Conservation (phyloP, 2,113 vertebrate genomes). For the Tragelaphus imberbis region DNA sequence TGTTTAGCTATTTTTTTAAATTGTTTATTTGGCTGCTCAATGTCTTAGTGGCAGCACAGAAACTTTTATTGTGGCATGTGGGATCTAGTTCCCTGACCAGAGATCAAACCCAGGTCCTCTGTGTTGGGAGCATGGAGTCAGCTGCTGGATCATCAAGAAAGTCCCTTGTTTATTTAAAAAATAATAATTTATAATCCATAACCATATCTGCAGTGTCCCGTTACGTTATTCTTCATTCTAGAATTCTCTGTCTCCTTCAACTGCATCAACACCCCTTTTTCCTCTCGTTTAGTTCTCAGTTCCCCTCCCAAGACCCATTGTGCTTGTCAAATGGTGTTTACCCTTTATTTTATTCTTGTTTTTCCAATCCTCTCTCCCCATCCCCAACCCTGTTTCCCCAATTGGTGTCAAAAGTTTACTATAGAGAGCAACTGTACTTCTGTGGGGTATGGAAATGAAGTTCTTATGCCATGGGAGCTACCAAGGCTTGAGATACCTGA, state of each 20-base stretch:
- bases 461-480: too few relatives aligned
- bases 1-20: not conserved
- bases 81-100: not conserved
- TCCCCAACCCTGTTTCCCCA: not conserved
- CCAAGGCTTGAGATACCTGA: not conserved
- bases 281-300: not conserved
- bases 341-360: not conserved
- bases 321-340: not conserved
- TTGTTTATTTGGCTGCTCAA: not conserved
- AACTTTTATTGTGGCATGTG: not conserved
- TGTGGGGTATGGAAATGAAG: not conserved
- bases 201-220: not conserved
- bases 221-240: not conserved
- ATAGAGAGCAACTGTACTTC: not conserved
- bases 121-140: not conserved
- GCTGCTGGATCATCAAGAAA: not conserved
- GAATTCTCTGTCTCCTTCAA: not conserved
- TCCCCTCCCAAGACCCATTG: not conserved
- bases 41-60: rapidly evolving
- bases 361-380: not conserved
- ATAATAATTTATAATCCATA: not conserved
- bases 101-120: not conserved
- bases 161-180: not conserved
- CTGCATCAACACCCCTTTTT: not conserved
- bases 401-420: not conserved